Evolutionary conservation across 2,888 invertebrate species (phyloP).

Genomic region (Drosophila paramelanica): DNA sequence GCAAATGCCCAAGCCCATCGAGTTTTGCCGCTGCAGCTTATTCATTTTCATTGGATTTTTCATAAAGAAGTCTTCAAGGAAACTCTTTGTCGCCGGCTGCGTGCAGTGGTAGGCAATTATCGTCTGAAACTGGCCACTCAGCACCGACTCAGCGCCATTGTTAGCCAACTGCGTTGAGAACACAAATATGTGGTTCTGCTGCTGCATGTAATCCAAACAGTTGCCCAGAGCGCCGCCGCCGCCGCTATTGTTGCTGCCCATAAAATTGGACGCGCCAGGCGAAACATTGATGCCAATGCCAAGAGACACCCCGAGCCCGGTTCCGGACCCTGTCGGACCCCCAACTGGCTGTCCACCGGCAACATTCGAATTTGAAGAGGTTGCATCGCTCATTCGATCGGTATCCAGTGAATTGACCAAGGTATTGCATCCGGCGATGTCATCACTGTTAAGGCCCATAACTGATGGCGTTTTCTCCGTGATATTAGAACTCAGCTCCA

Average conservation of each 20-base stretch:
- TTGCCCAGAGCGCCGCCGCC: slow-evolving; percentile 41
- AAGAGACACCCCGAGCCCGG: slow-evolving; percentile 11
- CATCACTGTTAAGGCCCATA: slow-evolving; percentile 50
- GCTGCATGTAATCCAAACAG: slow-evolving; percentile 91
- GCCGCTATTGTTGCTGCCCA: slow-evolving; percentile 26
- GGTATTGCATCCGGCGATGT: slow-evolving; percentile 40
- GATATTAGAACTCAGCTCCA: slow-evolving; percentile 50
- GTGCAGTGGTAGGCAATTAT: slow-evolving; percentile 98
- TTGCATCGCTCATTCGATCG: slow-evolving; percentile 48
- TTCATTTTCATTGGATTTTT: slow-evolving; percentile 96
- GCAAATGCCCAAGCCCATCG: slow-evolving; percentile 58
- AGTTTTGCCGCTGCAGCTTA: slow-evolving; percentile 93
- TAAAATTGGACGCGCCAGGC: slow-evolving; percentile 25
- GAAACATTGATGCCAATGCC: slow-evolving; percentile 26
- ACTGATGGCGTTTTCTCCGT: slow-evolving; percentile 55
- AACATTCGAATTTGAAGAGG: slow-evolving; percentile 2
- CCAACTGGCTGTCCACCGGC: slow-evolving; percentile 2
- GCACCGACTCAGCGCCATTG: slow-evolving; percentile 96
- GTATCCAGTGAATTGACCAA: slow-evolving; percentile 43
- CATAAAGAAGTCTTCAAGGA: slow-evolving; percentile 90
- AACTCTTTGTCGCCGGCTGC: slow-evolving; percentile 97
- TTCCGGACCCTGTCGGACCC: slow-evolving; percentile 15
- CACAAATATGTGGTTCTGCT: slow-evolving; percentile 99
- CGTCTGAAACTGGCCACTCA: slow-evolving; percentile 94
- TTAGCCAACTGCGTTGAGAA: slow-evolving; percentile 97